A percentile compares a stretch with the other conserved stretches of the same genome.
phyloP scores from a whole-genome alignment of 2,888 invertebrate genomes.

The Pyrrhia umbra region DNA sequence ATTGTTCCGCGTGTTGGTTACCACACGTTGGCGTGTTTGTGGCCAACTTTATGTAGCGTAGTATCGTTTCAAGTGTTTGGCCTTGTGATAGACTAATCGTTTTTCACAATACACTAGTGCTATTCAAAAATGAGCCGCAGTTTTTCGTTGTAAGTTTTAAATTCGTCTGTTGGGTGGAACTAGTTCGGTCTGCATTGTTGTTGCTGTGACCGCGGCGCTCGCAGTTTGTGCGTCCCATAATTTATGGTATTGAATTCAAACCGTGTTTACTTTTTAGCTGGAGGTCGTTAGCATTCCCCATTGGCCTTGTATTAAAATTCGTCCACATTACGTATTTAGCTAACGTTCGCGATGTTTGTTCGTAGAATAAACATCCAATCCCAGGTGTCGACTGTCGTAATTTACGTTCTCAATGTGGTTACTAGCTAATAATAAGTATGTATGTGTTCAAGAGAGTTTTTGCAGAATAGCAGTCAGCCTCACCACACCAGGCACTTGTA shows the following conservation, averaged over 20 bases:
- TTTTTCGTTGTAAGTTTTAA: conserved; percentile 18
- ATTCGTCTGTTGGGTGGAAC: conserved; percentile 38
- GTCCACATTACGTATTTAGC: conserved; percentile 68
- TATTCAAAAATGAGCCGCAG: conserved; percentile 44
- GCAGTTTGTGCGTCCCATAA: conserved; percentile 49
- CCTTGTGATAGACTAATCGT: conserved; percentile 74
- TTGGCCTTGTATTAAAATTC: conserved; percentile 54
- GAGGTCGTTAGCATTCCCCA: conserved; percentile 58
- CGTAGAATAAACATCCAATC: conserved; percentile 50
- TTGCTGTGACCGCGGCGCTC: conserved; percentile 42
- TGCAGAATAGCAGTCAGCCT: not conserved
- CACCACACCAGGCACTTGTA: not conserved
- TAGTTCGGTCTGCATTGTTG: conserved; percentile 50
- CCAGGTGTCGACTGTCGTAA: conserved; percentile 8
- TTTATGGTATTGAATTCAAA: conserved; percentile 55
- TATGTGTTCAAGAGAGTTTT: not conserved
- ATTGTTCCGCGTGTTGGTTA: conserved; percentile 50
- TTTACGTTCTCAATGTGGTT: conserved; percentile 34
- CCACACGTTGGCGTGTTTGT: conserved; percentile 51
- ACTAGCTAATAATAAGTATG: conserved; percentile 4
- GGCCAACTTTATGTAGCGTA: conserved; percentile 60
- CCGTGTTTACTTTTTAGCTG: conserved; percentile 54
- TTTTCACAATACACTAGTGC: conserved; percentile 50
- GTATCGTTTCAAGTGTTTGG: conserved; percentile 69
- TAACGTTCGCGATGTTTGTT: conserved; percentile 65